Conservation (phyloP, 2,797 vertebrate genomes). For the Oreochromis grahami region DNA sequence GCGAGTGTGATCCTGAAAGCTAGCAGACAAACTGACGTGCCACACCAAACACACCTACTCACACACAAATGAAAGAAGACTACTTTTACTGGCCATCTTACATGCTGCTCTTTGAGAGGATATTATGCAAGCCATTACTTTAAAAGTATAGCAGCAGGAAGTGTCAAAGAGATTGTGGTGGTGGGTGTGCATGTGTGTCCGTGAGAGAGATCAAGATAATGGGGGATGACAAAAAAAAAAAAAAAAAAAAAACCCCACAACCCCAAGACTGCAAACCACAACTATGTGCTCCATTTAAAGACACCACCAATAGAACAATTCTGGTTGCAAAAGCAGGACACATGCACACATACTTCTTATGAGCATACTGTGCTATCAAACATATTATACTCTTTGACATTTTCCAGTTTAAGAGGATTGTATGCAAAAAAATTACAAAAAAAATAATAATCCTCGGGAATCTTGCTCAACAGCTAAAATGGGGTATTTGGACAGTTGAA, state of each 20-base stretch:
- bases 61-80: background rate
- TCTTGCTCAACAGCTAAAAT: background rate
- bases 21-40: background rate
- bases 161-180: conserved; percentile 2
- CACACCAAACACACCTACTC: background rate
- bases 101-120: conserved; percentile 33
- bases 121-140: conserved; percentile 54
- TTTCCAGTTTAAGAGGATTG: background rate
- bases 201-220: background rate
- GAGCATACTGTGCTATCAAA: background rate
- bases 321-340: background rate
- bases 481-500: background rate
- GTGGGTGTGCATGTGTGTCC: accelerated
- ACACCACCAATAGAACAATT: background rate
- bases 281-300: background rate
- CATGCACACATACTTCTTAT: background rate
- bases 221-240: background rate
- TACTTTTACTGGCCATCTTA: background rate
- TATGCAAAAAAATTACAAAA: no score
- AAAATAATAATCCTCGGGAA: background rate
- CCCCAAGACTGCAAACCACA: background rate
- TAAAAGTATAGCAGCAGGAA: conserved; percentile 55
- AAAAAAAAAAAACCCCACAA: background rate
- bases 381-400: background rate
- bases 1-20: background rate